Conservation (phyloP, 64 coral and sea anemone genomes). For the Stichodactyla mertensii region DNA sequence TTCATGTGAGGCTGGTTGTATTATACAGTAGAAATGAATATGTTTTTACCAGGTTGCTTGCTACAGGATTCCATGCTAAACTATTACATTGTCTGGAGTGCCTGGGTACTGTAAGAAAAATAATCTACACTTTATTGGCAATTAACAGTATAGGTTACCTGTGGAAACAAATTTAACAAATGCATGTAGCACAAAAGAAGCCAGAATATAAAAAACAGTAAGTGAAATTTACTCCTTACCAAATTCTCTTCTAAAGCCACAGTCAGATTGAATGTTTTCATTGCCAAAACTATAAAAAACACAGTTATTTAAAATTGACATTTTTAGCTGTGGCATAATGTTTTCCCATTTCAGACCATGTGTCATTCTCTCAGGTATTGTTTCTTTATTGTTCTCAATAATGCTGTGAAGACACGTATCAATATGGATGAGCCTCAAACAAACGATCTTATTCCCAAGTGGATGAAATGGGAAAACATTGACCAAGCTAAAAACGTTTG, state of each 20-base stretch:
- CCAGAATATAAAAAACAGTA: neutral
- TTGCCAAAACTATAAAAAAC: slow-evolving; percentile 60
- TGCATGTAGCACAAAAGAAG: neutral
- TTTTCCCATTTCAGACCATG: too few species aligned
- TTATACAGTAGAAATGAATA: neutral
- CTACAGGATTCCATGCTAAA: slow-evolving; percentile 53
- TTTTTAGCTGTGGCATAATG: too few species aligned
- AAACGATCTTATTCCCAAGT: too few species aligned
- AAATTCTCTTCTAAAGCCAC: slow-evolving; percentile 83
- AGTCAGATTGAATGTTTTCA: slow-evolving; percentile 63
- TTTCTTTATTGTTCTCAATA: too few species aligned
- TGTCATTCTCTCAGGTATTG: too few species aligned
- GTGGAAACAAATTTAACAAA: neutral
- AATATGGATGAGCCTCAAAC: too few species aligned
- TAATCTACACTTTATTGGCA: neutral
- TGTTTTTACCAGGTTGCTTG: slow-evolving; percentile 40
- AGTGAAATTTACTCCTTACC: slow-evolving; percentile 40
- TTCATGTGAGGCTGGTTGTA: too few species aligned
- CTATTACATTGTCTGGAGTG: slow-evolving; percentile 72
- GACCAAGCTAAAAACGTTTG: too few species aligned
- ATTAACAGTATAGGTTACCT: neutral
- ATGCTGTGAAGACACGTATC: too few species aligned
- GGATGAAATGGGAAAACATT: too few species aligned
- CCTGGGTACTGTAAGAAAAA: slow-evolving; percentile 63
- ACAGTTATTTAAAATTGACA: neutral